phyloP scores from a whole-genome alignment of 1,140 invertebrate species.

The Oryctes rhinoceros region DNA sequence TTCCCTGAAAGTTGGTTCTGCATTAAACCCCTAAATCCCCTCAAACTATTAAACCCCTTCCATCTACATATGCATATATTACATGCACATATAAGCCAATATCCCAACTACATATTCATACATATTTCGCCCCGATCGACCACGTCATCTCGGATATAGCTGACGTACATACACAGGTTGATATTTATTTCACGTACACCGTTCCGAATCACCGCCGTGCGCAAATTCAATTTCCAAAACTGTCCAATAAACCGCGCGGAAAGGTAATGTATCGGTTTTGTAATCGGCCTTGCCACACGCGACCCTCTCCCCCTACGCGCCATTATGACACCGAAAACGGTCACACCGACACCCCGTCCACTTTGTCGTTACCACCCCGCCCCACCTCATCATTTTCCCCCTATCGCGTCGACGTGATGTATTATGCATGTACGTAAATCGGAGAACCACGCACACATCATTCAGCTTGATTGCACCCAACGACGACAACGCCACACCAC shows the following conservation, averaged over 20 bases:
- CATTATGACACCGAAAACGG: background rate
- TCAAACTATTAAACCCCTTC: too few relatives aligned
- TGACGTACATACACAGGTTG: too few relatives aligned
- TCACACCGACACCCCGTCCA: too few relatives aligned
- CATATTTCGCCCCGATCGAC: too few relatives aligned
- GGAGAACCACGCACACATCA: background rate
- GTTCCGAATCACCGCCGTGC: background rate
- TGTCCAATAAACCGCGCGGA: constrained; percentile 6
- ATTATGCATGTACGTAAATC: background rate
- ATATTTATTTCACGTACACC: too few relatives aligned
- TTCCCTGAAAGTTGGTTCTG: too few relatives aligned
- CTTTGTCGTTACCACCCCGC: too few relatives aligned
- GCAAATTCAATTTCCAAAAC: constrained; percentile 19
- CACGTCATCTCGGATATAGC: too few relatives aligned
- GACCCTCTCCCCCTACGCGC: background rate
- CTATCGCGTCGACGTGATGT: background rate
- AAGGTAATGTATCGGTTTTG: constrained; percentile 33
- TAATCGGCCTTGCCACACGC: background rate
- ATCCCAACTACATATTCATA: too few relatives aligned
- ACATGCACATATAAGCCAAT: too few relatives aligned
- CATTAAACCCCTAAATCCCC: too few relatives aligned
- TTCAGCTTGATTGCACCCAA: background rate
- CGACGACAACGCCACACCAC: background rate
- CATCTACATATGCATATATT: too few relatives aligned
- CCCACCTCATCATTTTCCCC: background rate